phyloP scores from a whole-genome alignment of 1,140 invertebrate species.

The Centruroides vittatus region DNA sequence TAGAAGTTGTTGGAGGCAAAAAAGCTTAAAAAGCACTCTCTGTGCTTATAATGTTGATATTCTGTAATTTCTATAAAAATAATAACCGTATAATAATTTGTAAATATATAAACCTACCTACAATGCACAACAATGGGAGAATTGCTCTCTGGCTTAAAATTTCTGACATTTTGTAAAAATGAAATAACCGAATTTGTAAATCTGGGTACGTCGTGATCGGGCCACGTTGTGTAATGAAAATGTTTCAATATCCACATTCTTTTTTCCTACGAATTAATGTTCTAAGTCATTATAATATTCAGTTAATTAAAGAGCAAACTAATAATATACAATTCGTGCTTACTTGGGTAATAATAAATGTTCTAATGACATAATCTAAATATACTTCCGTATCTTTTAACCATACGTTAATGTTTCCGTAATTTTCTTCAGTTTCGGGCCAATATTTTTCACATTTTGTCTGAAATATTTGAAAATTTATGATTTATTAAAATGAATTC shows the following conservation, averaged over 20 bases:
- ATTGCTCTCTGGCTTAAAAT: not conserved
- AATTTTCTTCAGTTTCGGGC: conserved; percentile 30
- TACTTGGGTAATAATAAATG: conserved; percentile 11
- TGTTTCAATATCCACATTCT: conserved; percentile 12
- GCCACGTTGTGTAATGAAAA: conserved; percentile 18
- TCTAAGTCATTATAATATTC: too few species aligned
- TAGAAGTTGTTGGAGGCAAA: too few species aligned
- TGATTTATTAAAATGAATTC: too few species aligned
- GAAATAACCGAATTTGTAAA: conserved; percentile 9
- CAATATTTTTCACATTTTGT: conserved; percentile 52
- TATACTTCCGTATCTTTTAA: conserved; percentile 1
- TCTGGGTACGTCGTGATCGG: conserved; percentile 13
- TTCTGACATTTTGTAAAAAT: conserved; percentile 1
- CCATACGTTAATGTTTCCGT: conserved; percentile 11
- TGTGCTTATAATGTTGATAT: too few species aligned
- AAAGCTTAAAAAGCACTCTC: too few species aligned
- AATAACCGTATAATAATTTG: too few species aligned
- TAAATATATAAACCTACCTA: not conserved
- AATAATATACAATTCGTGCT: not conserved
- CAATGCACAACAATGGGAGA: conserved; percentile 7
- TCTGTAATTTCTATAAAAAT: too few species aligned
- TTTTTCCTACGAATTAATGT: not conserved
- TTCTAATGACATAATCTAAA: conserved; percentile 13
- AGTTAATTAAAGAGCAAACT: too few species aligned
- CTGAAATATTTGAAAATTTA: conserved; percentile 24